phyloP scores from a whole-genome alignment of 2,888 invertebrate genomes.

The Epicampocera succincta region DNA sequence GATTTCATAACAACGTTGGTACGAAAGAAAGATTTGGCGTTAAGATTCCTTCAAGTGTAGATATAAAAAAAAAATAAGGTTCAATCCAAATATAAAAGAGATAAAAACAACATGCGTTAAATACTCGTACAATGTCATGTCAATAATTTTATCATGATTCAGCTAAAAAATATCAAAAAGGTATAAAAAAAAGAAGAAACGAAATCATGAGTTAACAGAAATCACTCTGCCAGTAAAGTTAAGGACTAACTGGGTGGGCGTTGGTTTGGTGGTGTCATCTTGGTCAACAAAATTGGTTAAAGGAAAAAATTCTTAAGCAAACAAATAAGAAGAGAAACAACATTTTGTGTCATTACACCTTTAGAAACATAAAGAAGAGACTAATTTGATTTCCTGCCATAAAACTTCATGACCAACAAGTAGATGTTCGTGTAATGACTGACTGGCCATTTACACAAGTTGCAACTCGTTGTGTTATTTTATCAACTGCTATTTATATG shows the following conservation, averaged over 20 bases:
- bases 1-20: no score
- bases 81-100: conserved; percentile 34
- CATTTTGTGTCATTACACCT: conserved; percentile 64
- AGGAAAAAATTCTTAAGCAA: conserved; percentile 39
- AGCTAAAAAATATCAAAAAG: conserved; percentile 50
- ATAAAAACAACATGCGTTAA: conserved; percentile 44
- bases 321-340: conserved; percentile 23
- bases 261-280: conserved; percentile 50
- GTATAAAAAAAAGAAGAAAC: conserved; percentile 22
- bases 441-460: conserved; percentile 45
- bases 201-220: conserved; percentile 58
- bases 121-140: conserved; percentile 42
- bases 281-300: conserved; percentile 43
- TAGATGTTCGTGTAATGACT: conserved; percentile 14
- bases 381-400: conserved; percentile 75
- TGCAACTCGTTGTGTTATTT: conserved; percentile 61
- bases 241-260: conserved; percentile 65
- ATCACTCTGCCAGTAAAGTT: not conserved
- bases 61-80: not conserved
- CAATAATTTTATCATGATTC: conserved; percentile 62
- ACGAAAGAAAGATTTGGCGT: no score
- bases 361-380: conserved; percentile 66
- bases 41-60: conserved; percentile 18
- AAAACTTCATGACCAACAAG: conserved; percentile 72
- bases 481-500: conserved; percentile 16